Conservation (phyloP, 2,797 vertebrate genomes). For the Xenentodon cancila region DNA sequence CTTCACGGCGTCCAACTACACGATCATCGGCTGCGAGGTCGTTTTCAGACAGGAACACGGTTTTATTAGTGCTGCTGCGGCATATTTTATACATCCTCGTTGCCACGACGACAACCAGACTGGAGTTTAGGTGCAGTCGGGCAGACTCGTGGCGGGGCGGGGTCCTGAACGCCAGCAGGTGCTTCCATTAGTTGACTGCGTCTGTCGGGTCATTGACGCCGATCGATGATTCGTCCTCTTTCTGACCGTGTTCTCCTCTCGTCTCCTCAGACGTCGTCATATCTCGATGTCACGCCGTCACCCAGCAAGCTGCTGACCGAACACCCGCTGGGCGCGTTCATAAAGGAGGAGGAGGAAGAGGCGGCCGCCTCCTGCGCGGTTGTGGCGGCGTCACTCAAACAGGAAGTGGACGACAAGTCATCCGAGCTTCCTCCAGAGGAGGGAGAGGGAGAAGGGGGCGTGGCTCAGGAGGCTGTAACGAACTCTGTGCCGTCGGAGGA, state of each 20-base stretch:
- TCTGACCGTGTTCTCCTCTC: not conserved
- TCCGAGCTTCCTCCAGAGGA: conserved; percentile 79
- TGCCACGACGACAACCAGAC: no score
- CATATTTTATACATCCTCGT: no score
- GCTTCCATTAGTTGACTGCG: no score
- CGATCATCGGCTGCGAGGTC: no score
- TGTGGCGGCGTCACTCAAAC: conserved; percentile 74
- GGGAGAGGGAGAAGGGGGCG: conserved; percentile 80
- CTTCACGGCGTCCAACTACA: no score
- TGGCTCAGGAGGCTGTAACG: conserved; percentile 59
- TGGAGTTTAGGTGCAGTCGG: no score
- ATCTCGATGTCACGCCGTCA: conserved; percentile 91
- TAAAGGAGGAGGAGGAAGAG: conserved; percentile 85
- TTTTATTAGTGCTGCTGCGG: no score
- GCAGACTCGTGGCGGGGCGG: no score
- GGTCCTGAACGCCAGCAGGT: no score
- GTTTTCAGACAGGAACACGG: no score
- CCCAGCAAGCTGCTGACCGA: conserved; percentile 92
- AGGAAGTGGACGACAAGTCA: conserved; percentile 82
- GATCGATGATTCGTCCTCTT: no score
- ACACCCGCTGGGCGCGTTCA: conserved; percentile 90
- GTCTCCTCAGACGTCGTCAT: conserved; percentile 87
- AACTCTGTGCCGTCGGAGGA: conserved; percentile 61
- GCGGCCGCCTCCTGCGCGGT: conserved; percentile 79
- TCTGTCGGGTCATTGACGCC: no score